phyloP scores from a whole-genome alignment of 2,113 vertebrate genomes.

The Hippocampus guttulatus region DNA sequence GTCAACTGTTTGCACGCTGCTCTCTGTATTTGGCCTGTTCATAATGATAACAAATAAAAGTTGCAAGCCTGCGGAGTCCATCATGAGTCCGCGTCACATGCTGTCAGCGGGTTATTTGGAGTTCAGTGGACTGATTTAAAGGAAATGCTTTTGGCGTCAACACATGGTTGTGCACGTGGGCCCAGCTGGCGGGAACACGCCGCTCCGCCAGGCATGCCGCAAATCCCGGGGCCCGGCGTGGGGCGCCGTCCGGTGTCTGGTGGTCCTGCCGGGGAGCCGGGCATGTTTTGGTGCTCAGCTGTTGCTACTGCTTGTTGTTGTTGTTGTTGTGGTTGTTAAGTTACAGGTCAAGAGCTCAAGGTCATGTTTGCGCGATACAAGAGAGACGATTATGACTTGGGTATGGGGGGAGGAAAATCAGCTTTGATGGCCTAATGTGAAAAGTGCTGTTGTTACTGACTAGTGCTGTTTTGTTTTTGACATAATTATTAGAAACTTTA shows the following conservation, averaged over 20 bases:
- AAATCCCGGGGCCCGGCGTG: constrained; percentile 11
- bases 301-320: constrained; percentile 34
- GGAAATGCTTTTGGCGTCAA: not conserved
- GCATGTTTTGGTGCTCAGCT: constrained; percentile 50
- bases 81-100: constrained; percentile 2
- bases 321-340: constrained; percentile 54
- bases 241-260: constrained; percentile 18
- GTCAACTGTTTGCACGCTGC: not conserved
- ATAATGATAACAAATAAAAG: constrained; percentile 57
- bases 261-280: constrained; percentile 26
- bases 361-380: constrained; percentile 14
- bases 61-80: constrained; percentile 24
- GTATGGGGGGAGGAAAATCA: too few species aligned
- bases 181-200: not conserved
- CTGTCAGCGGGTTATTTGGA: not conserved
- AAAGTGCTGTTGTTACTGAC: too few species aligned
- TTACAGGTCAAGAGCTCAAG: constrained; percentile 7
- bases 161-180: not conserved
- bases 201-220: constrained; percentile 4
- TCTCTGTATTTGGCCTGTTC: constrained; percentile 1
- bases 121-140: constrained; percentile 11
- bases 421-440: too few species aligned
- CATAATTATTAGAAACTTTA: too few species aligned
- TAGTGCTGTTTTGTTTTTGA: too few species aligned
- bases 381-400: not conserved